Evolutionary conservation across 2,888 invertebrate species (phyloP), one percentile per base, ranked within the genome.

Genomic region (Acanthosoma haemorrhoidale): DNA sequence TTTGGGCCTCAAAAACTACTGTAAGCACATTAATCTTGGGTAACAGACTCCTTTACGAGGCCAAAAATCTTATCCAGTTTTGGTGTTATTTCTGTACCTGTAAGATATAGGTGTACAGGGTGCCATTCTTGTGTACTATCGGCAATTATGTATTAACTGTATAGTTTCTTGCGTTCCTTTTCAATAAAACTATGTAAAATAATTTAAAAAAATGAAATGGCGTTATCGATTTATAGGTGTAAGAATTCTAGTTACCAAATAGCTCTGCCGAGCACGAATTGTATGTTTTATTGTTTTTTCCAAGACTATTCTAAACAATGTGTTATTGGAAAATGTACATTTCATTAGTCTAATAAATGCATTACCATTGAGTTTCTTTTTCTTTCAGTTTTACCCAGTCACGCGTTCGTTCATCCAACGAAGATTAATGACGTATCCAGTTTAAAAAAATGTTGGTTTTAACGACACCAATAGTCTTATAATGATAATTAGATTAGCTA

Each of bases 261-360:
- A 36, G 61, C 61, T 61, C 61, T 36, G n/a, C 32, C 21, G 61
- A 61, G 61, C 61, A 36, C 61, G 21, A 21, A 21, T 61, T 61
- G 34, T 61, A 34, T 38, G 38, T 61, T 36, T 66, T 39, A 18
- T 43, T 25, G 2, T 59, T 59, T 41, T 39, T 32, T 51, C 18
- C 11, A 11, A 6, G 36, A 66, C 38, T 70, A 71, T 67, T 67
- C 60, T 67, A 64, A 71, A 69, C 25, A n/a, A 41, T 69, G 60
- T 61, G 69, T 69, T 71, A 69, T 69, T 69, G 69, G 21, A 34
- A 32, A 69, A 69, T 71, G 69, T 70, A 67, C 60, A 71, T 67
- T 71, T 69, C 36, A 69, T 70, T 71, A 71, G 71, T 64, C 63
- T 34, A 66, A 71, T 61, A 61, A 61, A 61, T 16, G n/a, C 21